Evolutionary conservation across 2,797 vertebrate genomes (phyloP), one percentile per base, ranked within the genome.

Genomic region (Gallinago solitaria): DNA sequence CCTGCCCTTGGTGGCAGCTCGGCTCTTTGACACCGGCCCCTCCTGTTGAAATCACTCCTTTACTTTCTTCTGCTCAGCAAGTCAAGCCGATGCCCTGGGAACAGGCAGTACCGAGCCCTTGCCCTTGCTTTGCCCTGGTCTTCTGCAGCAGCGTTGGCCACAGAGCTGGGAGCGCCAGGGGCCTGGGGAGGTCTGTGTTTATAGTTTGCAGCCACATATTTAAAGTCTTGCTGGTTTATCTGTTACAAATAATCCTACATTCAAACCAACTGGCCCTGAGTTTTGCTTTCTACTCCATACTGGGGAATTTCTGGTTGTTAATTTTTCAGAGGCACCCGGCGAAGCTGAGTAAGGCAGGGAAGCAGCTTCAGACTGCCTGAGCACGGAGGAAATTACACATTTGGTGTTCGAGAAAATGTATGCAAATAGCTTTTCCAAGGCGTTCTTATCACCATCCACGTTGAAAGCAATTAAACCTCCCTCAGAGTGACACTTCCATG

Each of bases 401-500:
- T 92, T 95, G 89, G 88, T 76, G 35, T 92, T 95, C 17, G 6
- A 73, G 81, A 89, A 97, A 94, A 93, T 57, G 51, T 84, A 96
- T 93, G 91, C 82, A 97, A 96, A 97, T 95, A 77, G 93, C 82
- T 96, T 93, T 96, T 94, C 69, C 64, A 35, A 96, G 90, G 75
- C 32, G 0, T 92, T 93, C 81, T 94, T 56, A 80, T 96, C 92
- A 91, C 84, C 61, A 93, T 94, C 95, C 89, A 89, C 6, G 2
- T 70, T 96, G 84, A 93, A 94, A 96, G 95, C 95, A 97, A 97
- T 96, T 97, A 95, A 96, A 95, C 82, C 78, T 90, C 90, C 90
- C 83, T 95, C 73, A 60, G 68, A 95, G 87, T 84, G 83, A 90
- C 85, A 95, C 88, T 95, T 94, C 54, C 69, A 53, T 90, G 93